phyloP scores from a whole-genome alignment of 2,113 vertebrate genomes.

The Pangasianodon hypophthalmus region DNA sequence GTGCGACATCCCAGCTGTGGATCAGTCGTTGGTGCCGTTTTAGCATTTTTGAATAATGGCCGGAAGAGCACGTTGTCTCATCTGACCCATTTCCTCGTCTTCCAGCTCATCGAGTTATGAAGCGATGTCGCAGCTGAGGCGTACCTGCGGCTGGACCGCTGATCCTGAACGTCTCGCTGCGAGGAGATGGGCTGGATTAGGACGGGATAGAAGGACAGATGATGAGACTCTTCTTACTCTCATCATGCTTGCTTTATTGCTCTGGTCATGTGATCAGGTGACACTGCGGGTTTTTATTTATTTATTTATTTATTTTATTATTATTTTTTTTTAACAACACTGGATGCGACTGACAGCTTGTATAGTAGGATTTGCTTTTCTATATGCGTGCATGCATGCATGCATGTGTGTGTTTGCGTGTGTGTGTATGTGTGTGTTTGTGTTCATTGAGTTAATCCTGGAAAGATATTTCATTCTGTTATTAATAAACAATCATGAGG shows the following conservation, averaged over 20 bases:
- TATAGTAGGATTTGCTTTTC: not conserved
- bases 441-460: not conserved
- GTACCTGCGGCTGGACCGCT: not conserved
- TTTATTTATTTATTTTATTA: not conserved
- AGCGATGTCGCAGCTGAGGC: conserved; percentile 29
- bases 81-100: conserved; percentile 37
- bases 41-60: not conserved
- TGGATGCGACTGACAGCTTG: not conserved
- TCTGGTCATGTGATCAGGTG: conserved; percentile 29
- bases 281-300: not conserved
- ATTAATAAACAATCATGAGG: not conserved
- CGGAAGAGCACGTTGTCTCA: not conserved
- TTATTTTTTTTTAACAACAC: not conserved
- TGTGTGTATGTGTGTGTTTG: not conserved
- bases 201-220: not conserved
- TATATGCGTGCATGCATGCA: not conserved
- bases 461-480: not conserved
- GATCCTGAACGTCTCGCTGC: not conserved
- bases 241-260: conserved; percentile 44
- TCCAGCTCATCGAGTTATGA: conserved; percentile 33
- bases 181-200: conserved; percentile 7
- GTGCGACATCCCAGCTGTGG: not conserved
- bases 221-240: conserved; percentile 24
- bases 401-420: not conserved
- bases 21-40: not conserved